Evolutionary conservation across 2,797 vertebrate species (phyloP).

Genomic region (Gallinago nigripennis): DNA sequence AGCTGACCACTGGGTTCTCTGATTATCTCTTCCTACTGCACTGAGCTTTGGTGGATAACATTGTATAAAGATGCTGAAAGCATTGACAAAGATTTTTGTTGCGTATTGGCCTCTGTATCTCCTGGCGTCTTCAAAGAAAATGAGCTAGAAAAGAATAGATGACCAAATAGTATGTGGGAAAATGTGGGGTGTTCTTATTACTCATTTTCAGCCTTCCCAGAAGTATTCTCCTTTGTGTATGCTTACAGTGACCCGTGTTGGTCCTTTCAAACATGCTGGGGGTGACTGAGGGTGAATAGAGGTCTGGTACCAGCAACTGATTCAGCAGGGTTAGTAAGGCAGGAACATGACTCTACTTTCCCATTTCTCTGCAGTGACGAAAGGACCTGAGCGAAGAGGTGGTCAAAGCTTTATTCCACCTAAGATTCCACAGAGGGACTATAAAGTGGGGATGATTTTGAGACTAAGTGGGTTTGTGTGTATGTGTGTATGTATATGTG

Average conservation of each 20-base stretch:
- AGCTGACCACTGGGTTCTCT: background rate
- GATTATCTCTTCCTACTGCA: background rate
- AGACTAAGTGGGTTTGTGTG: background rate
- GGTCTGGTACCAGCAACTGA: background rate
- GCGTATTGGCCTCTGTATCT: fast-evolving
- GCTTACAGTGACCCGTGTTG: fast-evolving
- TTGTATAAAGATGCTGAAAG: background rate
- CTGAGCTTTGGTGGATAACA: background rate
- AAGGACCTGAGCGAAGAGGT: background rate
- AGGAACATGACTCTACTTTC: background rate
- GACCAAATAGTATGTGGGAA: background rate
- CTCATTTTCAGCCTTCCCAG: background rate
- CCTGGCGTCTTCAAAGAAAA: background rate
- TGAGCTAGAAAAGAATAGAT: background rate
- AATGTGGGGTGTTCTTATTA: background rate
- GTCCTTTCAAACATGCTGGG: background rate
- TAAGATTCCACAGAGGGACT: background rate
- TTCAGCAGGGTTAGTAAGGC: background rate
- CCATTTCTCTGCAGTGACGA: background rate
- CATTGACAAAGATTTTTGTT: background rate
- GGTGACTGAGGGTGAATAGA: background rate
- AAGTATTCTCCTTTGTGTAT: background rate
- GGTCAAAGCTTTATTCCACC: background rate
- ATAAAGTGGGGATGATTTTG: background rate
- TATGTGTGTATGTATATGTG: background rate